Evolutionary conservation across 30 jellyfish, hydroid and myxozoan species (phyloP), one percentile per base, ranked within the genome.

Genomic region (Aurelia aurita): DNA sequence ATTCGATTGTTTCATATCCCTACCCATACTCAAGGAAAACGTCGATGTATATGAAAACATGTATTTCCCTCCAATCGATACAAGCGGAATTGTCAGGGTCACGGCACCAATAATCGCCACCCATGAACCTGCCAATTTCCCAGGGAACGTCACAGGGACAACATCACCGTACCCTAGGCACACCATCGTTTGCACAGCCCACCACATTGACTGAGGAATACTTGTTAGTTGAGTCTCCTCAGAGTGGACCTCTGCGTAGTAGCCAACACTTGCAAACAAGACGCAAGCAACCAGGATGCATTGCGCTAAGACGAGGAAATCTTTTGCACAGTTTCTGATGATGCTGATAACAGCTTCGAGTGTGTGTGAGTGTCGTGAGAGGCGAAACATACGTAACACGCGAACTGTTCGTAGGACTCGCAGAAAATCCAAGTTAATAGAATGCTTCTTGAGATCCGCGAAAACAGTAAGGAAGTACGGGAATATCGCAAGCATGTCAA

Each of bases 171-270:
- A 91, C 0, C 98, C 98, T 14, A 91, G 72, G 25, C 88, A 67
- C 26, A 85, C 80, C 72, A 91, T 83, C 9, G 98, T 91, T 74
- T 91, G 98, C 14, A 91, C 43, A 5, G 98, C 98, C 98, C 98
- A 91, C 98, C 98, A 91, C 94, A 91, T 80, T 21, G 98, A 85
- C 87, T 77, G 82, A 49, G 98, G 98, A 2, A 91, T 83, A 71
- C 98, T 91, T 34, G 86, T 83, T 25, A 91, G 71, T 32, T 79
- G 72, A 3, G 96, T 77, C 61, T 62, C 45, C n/a, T 86, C 72
- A 16, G 32, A 43, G 15, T 69, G 63, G 22, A 28, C 25, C 62
- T 91, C 98, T 15, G 90, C 88, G 64, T 58, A 91, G 72, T 84
- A 91, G 34, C 82, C 72, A 15, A 74, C n/a, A 49, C 96, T 79